Evolutionary conservation across 2,113 vertebrate species (phyloP).

Genomic region (Calyptomena viridis): DNA sequence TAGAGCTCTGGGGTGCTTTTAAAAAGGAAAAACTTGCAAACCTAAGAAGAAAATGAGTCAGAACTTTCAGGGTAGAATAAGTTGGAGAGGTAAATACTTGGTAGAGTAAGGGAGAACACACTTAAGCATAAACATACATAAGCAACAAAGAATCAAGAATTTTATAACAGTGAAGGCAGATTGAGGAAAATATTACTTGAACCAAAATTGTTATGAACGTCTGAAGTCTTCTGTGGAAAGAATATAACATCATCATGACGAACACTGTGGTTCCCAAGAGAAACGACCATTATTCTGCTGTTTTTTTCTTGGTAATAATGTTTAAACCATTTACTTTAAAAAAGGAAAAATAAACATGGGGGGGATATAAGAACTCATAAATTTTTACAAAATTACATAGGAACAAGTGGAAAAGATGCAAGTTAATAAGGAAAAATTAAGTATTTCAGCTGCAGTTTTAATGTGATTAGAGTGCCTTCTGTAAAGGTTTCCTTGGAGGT

Average conservation of each 20-base stretch:
- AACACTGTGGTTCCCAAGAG: not conserved
- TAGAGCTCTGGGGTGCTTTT: not conserved
- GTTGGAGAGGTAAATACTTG: not conserved
- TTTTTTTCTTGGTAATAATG: not conserved
- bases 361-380: not conserved
- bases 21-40: not conserved
- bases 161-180: not conserved
- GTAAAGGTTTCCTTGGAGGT: not conserved
- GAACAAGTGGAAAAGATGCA: not conserved
- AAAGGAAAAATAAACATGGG: not conserved
- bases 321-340: not conserved
- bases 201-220: not conserved
- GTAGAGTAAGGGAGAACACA: not conserved
- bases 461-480: not conserved
- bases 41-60: not conserved
- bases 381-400: not conserved
- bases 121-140: not conserved
- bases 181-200: not conserved
- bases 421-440: not conserved
- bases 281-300: not conserved
- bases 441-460: not conserved
- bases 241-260: not conserved
- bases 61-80: not conserved
- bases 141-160: not conserved
- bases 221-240: not conserved